Conservation (phyloP, 2,888 invertebrate genomes). For the Lithosia quadra region DNA sequence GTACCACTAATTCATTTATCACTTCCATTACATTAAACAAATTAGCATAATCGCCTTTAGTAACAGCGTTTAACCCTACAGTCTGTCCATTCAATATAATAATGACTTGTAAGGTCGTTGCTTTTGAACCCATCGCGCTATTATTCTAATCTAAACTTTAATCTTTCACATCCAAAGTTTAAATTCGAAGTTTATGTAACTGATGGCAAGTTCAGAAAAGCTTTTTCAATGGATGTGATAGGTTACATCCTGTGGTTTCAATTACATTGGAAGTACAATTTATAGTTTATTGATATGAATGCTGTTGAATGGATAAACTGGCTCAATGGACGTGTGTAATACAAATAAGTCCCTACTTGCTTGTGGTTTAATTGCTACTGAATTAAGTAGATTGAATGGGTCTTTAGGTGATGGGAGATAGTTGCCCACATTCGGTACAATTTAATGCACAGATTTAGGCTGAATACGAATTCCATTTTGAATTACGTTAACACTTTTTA, state of each 20-base stretch:
- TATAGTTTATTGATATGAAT: constrained; percentile 71
- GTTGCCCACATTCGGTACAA: background rate
- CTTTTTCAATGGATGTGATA: constrained; percentile 76
- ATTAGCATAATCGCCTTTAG: constrained; percentile 51
- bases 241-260: constrained; percentile 82
- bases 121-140: constrained; percentile 53
- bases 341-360: constrained; percentile 26
- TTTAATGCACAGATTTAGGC: background rate
- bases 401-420: background rate
- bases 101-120: constrained; percentile 69
- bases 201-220: constrained; percentile 68
- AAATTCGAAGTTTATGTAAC: constrained; percentile 40
- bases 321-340: constrained; percentile 30
- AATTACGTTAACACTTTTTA: no score
- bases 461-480: background rate
- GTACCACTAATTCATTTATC: constrained; percentile 37
- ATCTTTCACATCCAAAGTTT: constrained; percentile 41
- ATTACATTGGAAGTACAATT: constrained; percentile 76
- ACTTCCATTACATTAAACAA: constrained; percentile 37
- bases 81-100: constrained; percentile 61
- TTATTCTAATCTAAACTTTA: constrained; percentile 52
- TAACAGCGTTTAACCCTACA: constrained; percentile 55
- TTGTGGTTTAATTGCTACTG: background rate
- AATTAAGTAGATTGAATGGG: background rate
- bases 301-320: constrained; percentile 47